Base-by-base conservation (phyloP, 2,888 invertebrate species). In the Dasypogon diadema region DNA sequence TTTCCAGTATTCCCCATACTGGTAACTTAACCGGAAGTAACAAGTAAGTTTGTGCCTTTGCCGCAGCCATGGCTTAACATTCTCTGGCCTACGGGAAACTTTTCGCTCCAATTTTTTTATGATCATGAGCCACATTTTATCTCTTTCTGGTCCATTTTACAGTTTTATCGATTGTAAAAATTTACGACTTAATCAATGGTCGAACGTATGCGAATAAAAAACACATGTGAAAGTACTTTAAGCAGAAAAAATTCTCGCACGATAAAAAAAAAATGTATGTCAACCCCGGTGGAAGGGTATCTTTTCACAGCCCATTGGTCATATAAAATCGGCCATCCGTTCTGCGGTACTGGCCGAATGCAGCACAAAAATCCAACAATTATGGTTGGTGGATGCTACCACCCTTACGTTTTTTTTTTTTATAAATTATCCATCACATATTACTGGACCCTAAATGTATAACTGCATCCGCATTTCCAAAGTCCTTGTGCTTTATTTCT, bases 111-210 rank as follows among this genome's bases (percentile, higher is more conserved):
- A 65, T 46, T 60, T 34, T 68, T 70, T 70, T 68, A 70, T 54
- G 54, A 70, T 70, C 75, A 75, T 75, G 65, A 63, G 75, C 55
- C 68, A 75, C 75, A 68, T 75, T 70, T 75, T 75, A 75, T 75
- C 68, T 68, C 56, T 75, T 75, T 75, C 75, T 75, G 75, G 75
- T 58, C 46, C 68, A 75, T 75, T 75, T 75, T 75, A 75, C 75
- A 75, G 46, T 75, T 75, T 75, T 75, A 75, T 75, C 75, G 75
- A 70, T 75, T 75, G 75, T 75, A 63, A 75, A 75, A 75, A 75
- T 75, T 75, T 75, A 75, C 68, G 56, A 30, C 68, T 65, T 55
- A 65, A 75, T 75, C 75, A 65, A 75, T 75, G 65, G 56, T 18
- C 16, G 72, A 42, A 30, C 42, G 56, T 46, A 73, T 58, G 73